phyloP scores from a whole-genome alignment of 1,140 invertebrate species.

The Bombus difficillimus region DNA sequence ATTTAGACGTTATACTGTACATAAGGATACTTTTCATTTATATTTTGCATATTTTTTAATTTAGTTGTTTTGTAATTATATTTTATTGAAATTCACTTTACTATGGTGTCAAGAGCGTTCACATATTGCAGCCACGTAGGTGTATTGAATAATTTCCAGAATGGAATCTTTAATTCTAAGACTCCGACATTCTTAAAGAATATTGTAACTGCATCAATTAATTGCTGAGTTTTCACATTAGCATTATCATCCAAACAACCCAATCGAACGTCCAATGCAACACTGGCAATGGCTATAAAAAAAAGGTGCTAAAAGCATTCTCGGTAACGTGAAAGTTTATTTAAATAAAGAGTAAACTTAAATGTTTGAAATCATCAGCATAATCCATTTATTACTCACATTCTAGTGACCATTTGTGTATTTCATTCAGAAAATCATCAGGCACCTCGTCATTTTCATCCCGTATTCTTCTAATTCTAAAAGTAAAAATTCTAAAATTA shows the following conservation, averaged over 20 bases:
- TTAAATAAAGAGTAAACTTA: not conserved
- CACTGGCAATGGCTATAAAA: constrained; percentile 88
- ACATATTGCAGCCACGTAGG: constrained; percentile 89
- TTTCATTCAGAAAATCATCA: constrained; percentile 90
- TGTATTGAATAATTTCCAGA: constrained; percentile 92
- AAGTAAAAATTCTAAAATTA: constrained; percentile 63
- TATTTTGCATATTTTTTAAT: not conserved
- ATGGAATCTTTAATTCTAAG: constrained; percentile 90
- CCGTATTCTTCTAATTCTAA: constrained; percentile 87
- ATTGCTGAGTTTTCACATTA: constrained; percentile 86
- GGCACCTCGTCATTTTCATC: constrained; percentile 88
- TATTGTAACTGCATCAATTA: constrained; percentile 90
- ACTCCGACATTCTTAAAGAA: constrained; percentile 92
- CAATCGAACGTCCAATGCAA: constrained; percentile 90
- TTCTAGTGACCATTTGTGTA: constrained; percentile 95
- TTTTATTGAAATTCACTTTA: constrained; percentile 83
- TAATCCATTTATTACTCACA: constrained; percentile 85
- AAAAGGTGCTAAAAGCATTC: not conserved
- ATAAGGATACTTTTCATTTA: not conserved
- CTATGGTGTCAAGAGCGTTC: constrained; percentile 86
- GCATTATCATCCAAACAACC: constrained; percentile 88
- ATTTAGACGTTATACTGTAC: constrained; percentile 85
- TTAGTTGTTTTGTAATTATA: not conserved
- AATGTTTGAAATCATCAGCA: too few species aligned
- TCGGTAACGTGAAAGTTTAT: not conserved